phyloP scores from a whole-genome alignment of 2,888 invertebrate genomes.

The Chymomyza fuscimana region DNA sequence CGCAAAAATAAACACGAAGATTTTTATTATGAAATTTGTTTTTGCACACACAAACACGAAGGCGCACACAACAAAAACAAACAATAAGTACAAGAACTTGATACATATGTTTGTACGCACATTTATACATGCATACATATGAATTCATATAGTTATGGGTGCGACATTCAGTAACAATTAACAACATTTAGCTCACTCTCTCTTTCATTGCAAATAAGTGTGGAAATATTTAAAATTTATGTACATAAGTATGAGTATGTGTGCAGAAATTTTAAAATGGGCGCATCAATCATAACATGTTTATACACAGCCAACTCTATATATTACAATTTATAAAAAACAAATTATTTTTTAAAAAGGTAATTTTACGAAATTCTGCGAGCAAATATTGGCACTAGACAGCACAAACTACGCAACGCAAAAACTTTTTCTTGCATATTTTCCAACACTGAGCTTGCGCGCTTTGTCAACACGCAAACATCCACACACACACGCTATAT shows the following conservation, averaged over 20 bases:
- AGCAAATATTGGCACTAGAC: slow-evolving; percentile 9
- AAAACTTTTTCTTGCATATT: slow-evolving; percentile 44
- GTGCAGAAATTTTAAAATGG: slow-evolving; percentile 17
- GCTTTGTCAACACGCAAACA: not conserved
- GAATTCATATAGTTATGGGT: not conserved
- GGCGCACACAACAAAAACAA: slow-evolving; percentile 10
- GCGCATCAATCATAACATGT: not conserved
- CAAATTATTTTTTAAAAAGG: too few species aligned
- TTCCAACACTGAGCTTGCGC: slow-evolving; percentile 47
- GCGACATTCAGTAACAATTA: not conserved
- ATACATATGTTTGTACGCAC: not conserved
- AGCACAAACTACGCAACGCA: slow-evolving; percentile 50
- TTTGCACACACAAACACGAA: slow-evolving; percentile 1
- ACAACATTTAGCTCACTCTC: slow-evolving; percentile 41
- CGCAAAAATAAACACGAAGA: slow-evolving; percentile 27
- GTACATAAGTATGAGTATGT: slow-evolving; percentile 13
- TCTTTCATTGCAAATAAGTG: slow-evolving; percentile 33
- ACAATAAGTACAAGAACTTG: slow-evolving; percentile 12
- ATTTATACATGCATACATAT: not conserved
- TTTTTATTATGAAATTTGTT: slow-evolving; percentile 27
- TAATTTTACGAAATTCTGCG: too few species aligned
- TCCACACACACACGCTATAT: not conserved
- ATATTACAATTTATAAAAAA: too few species aligned
- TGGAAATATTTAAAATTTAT: slow-evolving; percentile 10
- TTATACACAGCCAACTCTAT: too few species aligned